Evolutionary conservation across 2,888 invertebrate genomes (phyloP).

Genomic region (Tenodera sinensis): DNA sequence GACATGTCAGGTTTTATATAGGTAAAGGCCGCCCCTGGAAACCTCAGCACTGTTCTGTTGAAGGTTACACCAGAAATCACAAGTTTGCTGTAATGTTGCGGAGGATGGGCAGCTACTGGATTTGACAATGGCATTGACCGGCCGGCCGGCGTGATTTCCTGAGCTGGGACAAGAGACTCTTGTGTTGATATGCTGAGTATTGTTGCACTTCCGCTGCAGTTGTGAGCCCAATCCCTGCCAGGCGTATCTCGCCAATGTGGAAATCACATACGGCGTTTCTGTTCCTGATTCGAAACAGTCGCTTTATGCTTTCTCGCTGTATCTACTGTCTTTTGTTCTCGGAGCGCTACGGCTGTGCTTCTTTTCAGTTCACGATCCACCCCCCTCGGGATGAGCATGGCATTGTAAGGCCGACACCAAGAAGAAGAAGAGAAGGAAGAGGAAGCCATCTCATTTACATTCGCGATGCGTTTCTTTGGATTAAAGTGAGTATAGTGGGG

Average conservation of each 20-base stretch:
- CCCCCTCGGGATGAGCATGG: not conserved
- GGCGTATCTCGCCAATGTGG: not conserved
- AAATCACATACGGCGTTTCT: not conserved
- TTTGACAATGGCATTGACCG: too few relatives aligned
- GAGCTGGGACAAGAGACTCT: too few relatives aligned
- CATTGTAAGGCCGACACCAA: not conserved
- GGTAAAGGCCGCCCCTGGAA: too few relatives aligned
- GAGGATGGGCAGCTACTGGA: too few relatives aligned
- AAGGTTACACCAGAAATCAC: too few relatives aligned
- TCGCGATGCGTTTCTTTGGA: slow-evolving; percentile 12
- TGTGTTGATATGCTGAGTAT: too few relatives aligned
- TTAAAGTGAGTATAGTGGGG: slow-evolving; percentile 9
- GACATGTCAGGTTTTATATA: too few relatives aligned
- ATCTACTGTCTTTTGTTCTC: not conserved
- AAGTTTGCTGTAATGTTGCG: too few relatives aligned
- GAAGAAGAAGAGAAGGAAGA: not conserved
- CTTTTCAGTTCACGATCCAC: not conserved
- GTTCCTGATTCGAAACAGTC: not conserved
- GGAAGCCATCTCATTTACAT: slow-evolving; percentile 6
- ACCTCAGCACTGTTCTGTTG: too few relatives aligned
- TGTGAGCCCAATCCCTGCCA: not conserved
- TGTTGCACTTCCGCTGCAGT: too few relatives aligned
- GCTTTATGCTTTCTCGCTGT: not conserved
- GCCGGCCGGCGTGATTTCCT: too few relatives aligned
- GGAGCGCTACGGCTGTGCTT: not conserved